Conservation (phyloP, 2,797 vertebrate genomes). For the Clamator glandarius region DNA sequence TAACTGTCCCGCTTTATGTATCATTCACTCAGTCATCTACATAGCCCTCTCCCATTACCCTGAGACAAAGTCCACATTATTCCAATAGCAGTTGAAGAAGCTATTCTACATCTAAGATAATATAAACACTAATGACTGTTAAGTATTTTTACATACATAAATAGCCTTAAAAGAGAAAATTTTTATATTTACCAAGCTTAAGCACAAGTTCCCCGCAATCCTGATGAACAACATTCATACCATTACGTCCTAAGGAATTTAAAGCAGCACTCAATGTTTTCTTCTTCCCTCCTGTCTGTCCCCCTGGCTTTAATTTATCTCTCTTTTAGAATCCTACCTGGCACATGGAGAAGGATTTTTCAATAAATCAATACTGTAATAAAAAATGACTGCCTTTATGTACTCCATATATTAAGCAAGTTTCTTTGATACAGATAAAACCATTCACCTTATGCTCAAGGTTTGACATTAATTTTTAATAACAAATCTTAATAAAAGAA, state of each 20-base stretch:
- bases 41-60: neutral
- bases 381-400: neutral
- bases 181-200: neutral
- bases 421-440: neutral
- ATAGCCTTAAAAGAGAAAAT: neutral
- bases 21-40: neutral
- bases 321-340: neutral
- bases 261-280: neutral
- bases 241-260: neutral
- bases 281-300: neutral
- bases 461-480: constrained; percentile 20
- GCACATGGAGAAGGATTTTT: neutral
- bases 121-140: neutral
- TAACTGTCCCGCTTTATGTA: neutral
- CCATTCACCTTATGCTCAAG: neutral
- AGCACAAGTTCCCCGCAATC: neutral
- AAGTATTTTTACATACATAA: neutral
- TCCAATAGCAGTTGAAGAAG: neutral
- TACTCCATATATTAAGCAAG: neutral
- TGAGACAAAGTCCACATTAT: neutral
- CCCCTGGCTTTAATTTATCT: neutral
- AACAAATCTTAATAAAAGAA: neutral
- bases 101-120: neutral
- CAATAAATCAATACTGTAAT: constrained; percentile 28
- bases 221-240: neutral